phyloP scores from a whole-genome alignment of 1,140 invertebrate genomes.

The Reticulitermes speratus region DNA sequence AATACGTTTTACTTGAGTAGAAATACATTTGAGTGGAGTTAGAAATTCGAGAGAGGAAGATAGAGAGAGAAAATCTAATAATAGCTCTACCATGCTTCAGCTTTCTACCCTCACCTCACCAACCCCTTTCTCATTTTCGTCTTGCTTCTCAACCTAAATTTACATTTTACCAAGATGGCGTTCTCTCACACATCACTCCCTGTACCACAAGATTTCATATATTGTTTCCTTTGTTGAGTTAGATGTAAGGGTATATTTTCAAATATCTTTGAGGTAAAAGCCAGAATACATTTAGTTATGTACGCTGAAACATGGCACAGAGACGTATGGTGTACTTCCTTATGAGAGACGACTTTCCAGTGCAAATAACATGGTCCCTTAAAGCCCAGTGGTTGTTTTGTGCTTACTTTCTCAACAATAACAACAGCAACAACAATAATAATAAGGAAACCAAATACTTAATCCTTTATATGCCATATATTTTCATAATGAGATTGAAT shows the following conservation, averaged over 20 bases:
- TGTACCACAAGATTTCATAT: neutral
- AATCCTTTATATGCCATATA: too few relatives aligned
- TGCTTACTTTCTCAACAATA: too few relatives aligned
- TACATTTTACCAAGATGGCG: constrained; percentile 18
- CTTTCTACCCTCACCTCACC: neutral
- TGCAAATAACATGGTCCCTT: too few relatives aligned
- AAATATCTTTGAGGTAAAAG: neutral
- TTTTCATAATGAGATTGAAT: too few relatives aligned
- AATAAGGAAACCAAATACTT: too few relatives aligned
- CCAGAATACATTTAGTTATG: neutral
- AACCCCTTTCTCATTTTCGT: neutral
- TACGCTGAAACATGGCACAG: neutral
- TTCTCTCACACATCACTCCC: neutral
- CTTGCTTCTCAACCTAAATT: neutral
- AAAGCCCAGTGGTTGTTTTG: too few relatives aligned
- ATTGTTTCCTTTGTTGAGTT: neutral
- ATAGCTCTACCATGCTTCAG: neutral
- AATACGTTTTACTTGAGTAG: constrained; percentile 19
- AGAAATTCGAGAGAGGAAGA: neutral
- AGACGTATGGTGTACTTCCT: too few relatives aligned
- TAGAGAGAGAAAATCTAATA: constrained; percentile 10
- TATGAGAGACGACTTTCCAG: too few relatives aligned
- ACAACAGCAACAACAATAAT: too few relatives aligned
- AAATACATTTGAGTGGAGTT: constrained; percentile 19
- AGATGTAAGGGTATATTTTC: neutral